Base-by-base conservation (phyloP, 2,113 vertebrate species). In the Typhlomys cinereus region DNA sequence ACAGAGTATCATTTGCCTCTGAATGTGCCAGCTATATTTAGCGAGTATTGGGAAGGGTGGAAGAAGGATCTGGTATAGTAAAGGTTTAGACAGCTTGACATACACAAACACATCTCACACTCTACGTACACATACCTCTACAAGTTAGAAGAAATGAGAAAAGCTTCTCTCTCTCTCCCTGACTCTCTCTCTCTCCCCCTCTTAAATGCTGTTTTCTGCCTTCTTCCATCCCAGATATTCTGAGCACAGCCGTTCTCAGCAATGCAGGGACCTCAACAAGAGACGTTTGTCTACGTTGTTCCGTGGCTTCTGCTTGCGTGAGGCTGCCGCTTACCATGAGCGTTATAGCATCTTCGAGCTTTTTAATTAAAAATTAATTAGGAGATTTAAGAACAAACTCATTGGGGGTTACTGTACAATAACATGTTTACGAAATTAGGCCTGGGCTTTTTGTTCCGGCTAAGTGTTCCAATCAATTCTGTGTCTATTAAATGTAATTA, bases 341-440 rank as follows among this genome's bases (percentile, higher is more conserved):
- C 96, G 96, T 97, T 97, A 98, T 97, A 96, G 97, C 98, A 97
- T 98, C 98, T 98, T 97, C 96, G 97, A 98, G 98, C 97, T 98
- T 98, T 98, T 98, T 98, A 98, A 98, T 98, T 98, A 98, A 98
- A 98, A 98, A 98, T 98, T 98, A 98, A 98, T 98, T 98, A 98
- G 97, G 96, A 98, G 97, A 98, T 97, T 98, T 98, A 98, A 98
- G 98, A 98, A 97, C 96, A 97, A 97, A 98, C 95, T 98, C 97
- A 96, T 98, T 93, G 96, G 98, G 97, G 98, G 98, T 98, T 98
- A 97, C 98, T 96, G 97, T 98, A 98, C 98, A 98, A 97, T 98
- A 98, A 96, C 98, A 96, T 98, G 98, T 98, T 98, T 98, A 97
- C 97, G 96, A 97, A 98, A 98, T 97, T 97, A 98, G 97, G 97